Base-by-base conservation (phyloP, 1,140 invertebrate genomes). In the Bathynomus jamesi region DNA sequence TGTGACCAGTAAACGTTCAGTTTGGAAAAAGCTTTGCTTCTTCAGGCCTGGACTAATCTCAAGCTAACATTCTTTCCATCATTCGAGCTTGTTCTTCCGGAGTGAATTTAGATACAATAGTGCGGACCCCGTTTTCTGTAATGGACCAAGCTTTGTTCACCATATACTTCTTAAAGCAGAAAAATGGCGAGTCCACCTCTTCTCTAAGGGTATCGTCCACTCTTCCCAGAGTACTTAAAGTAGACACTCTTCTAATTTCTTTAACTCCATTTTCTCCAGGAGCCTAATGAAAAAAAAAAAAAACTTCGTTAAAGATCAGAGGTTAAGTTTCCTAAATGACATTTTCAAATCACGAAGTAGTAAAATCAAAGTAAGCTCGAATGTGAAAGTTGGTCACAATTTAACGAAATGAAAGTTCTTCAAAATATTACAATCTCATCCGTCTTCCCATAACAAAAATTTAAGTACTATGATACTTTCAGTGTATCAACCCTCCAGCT, bases 141-240 rank as follows among this genome's bases (percentile, higher is more conserved):
- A 76, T 28, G 3, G 71, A 70, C 75, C 75, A 76, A 1, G 71
- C 71, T 65, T 76, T 76, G 68, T 76, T 76, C 4, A 76, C 71
- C 1, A 70, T 28, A 60, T 76, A 76, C 60, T 72, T 76, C 40
- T 76, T 76, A 40, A 76, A 46, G 69, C 75, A 76, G 71, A 73
- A 76, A 61, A 72, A 76, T 8, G 75, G 75, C 7, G 75, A 76
- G 2, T 53, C 40, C 21, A 76, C 75, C 32, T 73, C 71, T 32
- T 73, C 75, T 4, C 67, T 32, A 11, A 76, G 4, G 17, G 64
- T 72, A 25, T 73, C 75, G 61, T 76, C 75, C 24, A 73, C 71
- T 21, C 75, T 65, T 5, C 75, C 75, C 31, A 76, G 53, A 2
- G 66, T 60, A 32, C 68, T 73, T 31, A 73, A 65, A 1, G 70